Base-by-base conservation (phyloP, 2,113 vertebrate genomes). In the zebrafish (Danio rerio) region DNA sequence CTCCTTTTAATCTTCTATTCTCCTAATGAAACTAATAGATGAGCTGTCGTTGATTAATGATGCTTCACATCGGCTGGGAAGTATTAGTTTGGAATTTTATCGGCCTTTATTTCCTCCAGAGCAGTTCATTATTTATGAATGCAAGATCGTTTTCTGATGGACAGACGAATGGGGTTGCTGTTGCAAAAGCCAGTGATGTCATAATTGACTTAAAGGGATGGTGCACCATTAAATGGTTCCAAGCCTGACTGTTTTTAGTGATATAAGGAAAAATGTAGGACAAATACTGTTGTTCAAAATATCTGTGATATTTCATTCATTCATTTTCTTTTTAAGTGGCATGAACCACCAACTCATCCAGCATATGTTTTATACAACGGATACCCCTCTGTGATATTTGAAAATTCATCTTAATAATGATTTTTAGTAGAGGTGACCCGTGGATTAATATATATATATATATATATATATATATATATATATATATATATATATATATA, bases 21-120 rank as follows among this genome's bases (percentile, higher is more conserved):
- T 83, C 81, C 84, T 92, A 93, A 93, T 92, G 91, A 93, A 90
- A 88, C 89, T 91, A 89, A 93, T 91, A 91, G 90, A 92, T 87
- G 89, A 85, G 78, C 80, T 84, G 84, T 83, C 83, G 85, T 82
- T 92, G 92, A 92, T 89, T 87, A 91, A 92, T 89, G 86, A 83
- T 83, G 79, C 89, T 87, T 87, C 91, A 92, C 90, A 90, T 88
- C 85, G 84, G 81, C 81, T 85, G 90, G 86, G 90, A 90, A 86
- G 86, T 88, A 81, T 86, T 76, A 18, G 61, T 65, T 84, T 80
- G 68, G 45, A 70, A 45, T 78, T 84, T 71, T 31, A 65, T 56
- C 18, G 1, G 49, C 9, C 77, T 79, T 79, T 79, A 52, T 79
- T 86, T 86, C 56, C 86, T 76, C 52, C 15, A 88, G 81, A 86